Base-by-base conservation (phyloP, 2,888 invertebrate species). In the Dendrolimus houi region DNA sequence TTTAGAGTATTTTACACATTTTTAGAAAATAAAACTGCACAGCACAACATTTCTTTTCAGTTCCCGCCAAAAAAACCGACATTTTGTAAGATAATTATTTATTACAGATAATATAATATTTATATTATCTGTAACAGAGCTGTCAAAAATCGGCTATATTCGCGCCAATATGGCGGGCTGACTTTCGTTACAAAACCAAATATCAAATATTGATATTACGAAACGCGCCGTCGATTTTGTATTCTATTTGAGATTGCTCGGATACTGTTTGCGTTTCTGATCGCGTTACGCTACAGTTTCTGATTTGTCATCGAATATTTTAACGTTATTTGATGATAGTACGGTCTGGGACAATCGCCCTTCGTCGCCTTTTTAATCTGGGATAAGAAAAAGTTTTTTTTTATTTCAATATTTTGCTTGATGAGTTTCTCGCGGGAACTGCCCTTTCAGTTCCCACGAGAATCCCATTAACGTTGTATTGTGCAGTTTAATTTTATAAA, bases 141-240 rank as follows among this genome's bases (percentile, higher is more conserved):
- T 47, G 47, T 47, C 47, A 47, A 47, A 47, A 47, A 47, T 9
- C 12, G 47, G 47, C 47, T 8, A 9, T 0, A 10, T 10, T 47
- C 47, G 47, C 47, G 47, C 47, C 47, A 47, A 47, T 12, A 69
- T 68, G 68, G 67, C 68, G 71, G 29, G 66, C 64, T 63, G 66
- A 76, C 72, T 83, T 79, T 81, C 83, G 87, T 86, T 83, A 81
- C 87, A 85, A 85, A 84, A 82, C 87, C 87, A 87, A 87, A 88
- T 83, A 87, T 85, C 87, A 87, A 88, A 88, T 87, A 88, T 87
- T 87, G 87, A 86, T 88, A 87, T 86, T 87, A 80, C 64, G 70
- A 47, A 47, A 47, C 47, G 47, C 12, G 12, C 70, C 72, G 77
- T 74, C 83, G 74, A 83, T 85, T 85, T 81, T 79, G 87, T 85